A percentile compares a stretch with the other conserved stretches of the same genome.
phyloP scores from a whole-genome alignment of 2,113 vertebrate species.

The Sander lucioperca region DNA sequence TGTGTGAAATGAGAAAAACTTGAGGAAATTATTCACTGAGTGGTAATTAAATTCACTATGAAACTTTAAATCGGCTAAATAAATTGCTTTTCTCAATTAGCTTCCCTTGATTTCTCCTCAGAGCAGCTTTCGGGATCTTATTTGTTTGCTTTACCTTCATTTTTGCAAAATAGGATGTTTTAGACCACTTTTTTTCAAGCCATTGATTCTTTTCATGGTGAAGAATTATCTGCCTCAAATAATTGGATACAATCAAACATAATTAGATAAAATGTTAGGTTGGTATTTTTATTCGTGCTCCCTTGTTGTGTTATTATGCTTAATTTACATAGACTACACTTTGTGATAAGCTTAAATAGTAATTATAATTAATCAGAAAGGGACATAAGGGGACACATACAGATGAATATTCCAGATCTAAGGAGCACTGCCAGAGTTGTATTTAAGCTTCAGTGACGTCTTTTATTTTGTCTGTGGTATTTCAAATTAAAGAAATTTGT shows the following conservation, averaged over 20 bases:
- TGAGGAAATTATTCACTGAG: conserved; percentile 77
- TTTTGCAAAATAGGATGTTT: conserved; percentile 28
- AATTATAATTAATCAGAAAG: conserved; percentile 17
- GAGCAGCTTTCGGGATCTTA: conserved; percentile 41
- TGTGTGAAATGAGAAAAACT: conserved; percentile 75
- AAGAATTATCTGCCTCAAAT: conserved; percentile 13
- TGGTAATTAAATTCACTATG: conserved; percentile 80
- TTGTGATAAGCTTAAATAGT: neutral
- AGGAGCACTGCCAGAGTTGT: neutral
- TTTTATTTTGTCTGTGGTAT: neutral
- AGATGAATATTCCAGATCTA: neutral
- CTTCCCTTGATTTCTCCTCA: conserved; percentile 57
- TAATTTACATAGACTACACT: conserved; percentile 8
- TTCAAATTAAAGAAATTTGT: neutral
- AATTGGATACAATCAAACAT: conserved; percentile 2
- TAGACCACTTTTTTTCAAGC: conserved; percentile 26
- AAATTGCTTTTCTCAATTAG: conserved; percentile 84
- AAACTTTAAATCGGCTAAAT: conserved; percentile 85
- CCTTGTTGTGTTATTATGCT: neutral
- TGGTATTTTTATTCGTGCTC: neutral
- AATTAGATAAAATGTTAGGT: neutral
- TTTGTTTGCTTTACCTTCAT: conserved; percentile 60
- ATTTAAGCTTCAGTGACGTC: neutral
- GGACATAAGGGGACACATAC: neutral
- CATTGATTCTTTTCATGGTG: conserved; percentile 3